Base-by-base conservation (phyloP, 1,140 invertebrate genomes). In the Apis florea region DNA sequence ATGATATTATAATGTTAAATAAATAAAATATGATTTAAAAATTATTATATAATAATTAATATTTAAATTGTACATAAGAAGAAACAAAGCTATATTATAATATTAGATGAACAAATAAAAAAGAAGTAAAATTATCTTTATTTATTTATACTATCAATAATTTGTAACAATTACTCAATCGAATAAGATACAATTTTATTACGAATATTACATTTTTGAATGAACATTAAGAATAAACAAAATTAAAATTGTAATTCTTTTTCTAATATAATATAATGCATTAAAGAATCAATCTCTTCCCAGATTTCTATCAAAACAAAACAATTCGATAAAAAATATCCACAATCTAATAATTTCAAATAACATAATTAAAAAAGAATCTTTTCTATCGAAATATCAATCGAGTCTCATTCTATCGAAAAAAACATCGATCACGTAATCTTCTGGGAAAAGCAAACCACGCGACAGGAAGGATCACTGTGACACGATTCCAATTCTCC, bases 381-480 rank as follows among this genome's bases (percentile, higher is more conserved):
- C 12, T 67, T 56, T 56, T 56, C 19, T 31, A 13, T 24, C 10
- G 9, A 26, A 76, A 68, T 15, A 31, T 63, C 54, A 68, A 59
- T 47, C 8, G 24, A 19, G 15, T 12, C 10, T 6, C 19, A 11
- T 59, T n/a, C 24, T 21, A 17, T n/a, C 26, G 69, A 40, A n/a
- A 49, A n/a, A 15, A 15, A 17, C 24, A 79, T 73, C 49, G 77
- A 79, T 79, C 58, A 58, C 24, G 24, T 31, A 31, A 61, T 72
- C 24, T 31, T 53, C 26, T 0, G 10, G 58, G 6, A 72, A 61
- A 72, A 15, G 6, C 12, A 59, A 8, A 1, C 17, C 40, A 68
- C 53, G 51, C 63, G 51, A 47, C 21, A 6, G 19, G 8, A 58
- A 49, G 6, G 40, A 49, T 61, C 40, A 49, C 15, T 13, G 19